Evolutionary conservation across 2,113 vertebrate species (phyloP), one percentile per base, ranked within the genome.

Genomic region (Sterna hirundo): DNA sequence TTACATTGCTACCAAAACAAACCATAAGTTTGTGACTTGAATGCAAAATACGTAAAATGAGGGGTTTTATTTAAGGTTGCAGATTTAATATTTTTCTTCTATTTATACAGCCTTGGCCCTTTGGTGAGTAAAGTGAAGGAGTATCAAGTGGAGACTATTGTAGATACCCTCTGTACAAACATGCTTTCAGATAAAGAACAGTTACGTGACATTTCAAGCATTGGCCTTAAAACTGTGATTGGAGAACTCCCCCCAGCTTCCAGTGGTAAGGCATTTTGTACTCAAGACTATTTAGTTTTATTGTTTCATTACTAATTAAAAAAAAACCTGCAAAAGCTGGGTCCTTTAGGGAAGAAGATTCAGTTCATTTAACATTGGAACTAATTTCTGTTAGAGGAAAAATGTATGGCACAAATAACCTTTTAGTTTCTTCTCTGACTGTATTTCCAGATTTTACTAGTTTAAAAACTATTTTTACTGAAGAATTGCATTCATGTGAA

Each of bases 121-220:
- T 98, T 99, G 97, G 99, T 99, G 96, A 99, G 99, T 96, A 99
- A 99, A 98, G 99, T 99, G 95, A 99, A 99, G 97, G 99, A 99
- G 97, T 99, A 99, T 97, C 99, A 99, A 98, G 99, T 99, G 94
- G 99, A 99, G 97, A 99, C 99, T 14, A 99, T 99, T 96, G 99
- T 99, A 94, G 99, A 99, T 98, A 99, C 99, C 5, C 98, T 99
- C 91, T 99, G 99, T 97, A 99, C 99, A 94, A 99, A 99, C 97
- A 99, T 99, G 99, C 98, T 99, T 97, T 99, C 99, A 42, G 99
- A 99, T 98, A 99, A 99, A 97, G 99, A 99, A 60, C 99, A 99
- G 87, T 98, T 99, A 62, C 97, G 99, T 94, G 99, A 99, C 97
- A 99, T 99, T 98, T 99, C 99, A 83, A 99, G 99, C 96, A 99